Evolutionary conservation across 2,888 invertebrate genomes (phyloP).

Genomic region (Melangyna quadrimaculata): DNA sequence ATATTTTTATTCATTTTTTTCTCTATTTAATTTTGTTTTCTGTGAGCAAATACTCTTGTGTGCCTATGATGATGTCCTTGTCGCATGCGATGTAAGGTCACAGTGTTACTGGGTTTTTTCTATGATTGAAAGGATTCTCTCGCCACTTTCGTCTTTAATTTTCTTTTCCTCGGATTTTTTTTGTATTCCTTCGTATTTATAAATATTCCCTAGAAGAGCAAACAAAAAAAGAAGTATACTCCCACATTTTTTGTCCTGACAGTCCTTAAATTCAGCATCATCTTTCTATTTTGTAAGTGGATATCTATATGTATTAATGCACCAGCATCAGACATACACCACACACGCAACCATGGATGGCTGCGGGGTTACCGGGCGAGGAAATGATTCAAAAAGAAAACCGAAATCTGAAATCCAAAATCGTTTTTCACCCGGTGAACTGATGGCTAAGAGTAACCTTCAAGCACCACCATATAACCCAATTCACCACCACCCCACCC

Average conservation of each 20-base stretch:
- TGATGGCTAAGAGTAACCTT: constrained; percentile 11
- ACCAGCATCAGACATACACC: not conserved
- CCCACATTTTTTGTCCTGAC: constrained; percentile 10
- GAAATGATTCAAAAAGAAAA: constrained; percentile 34
- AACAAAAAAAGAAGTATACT: constrained; percentile 16
- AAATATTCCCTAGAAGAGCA: constrained; percentile 35
- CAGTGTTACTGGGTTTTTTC: constrained; percentile 68
- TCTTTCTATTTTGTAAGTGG: constrained; percentile 48
- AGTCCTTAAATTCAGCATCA: constrained; percentile 58
- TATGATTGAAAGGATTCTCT: constrained; percentile 60
- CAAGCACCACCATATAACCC: constrained; percentile 8
- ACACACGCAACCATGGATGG: constrained; percentile 1
- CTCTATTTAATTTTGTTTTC: not conserved
- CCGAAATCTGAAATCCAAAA: constrained; percentile 63
- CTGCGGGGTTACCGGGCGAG: constrained; percentile 42
- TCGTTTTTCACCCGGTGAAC: constrained; percentile 46
- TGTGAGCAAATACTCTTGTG: constrained; percentile 28
- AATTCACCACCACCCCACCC: not conserved
- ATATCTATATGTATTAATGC: constrained; percentile 5
- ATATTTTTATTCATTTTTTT: constrained; percentile 11
- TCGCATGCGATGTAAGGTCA: constrained; percentile 52
- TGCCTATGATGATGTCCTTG: constrained; percentile 60
- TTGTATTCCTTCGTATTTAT: not conserved
- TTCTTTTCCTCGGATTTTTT: not conserved
- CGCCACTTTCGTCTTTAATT: constrained; percentile 25